Evolutionary conservation across 2,888 invertebrate species (phyloP), one percentile per base, ranked within the genome.

Genomic region (Timema cristinae): DNA sequence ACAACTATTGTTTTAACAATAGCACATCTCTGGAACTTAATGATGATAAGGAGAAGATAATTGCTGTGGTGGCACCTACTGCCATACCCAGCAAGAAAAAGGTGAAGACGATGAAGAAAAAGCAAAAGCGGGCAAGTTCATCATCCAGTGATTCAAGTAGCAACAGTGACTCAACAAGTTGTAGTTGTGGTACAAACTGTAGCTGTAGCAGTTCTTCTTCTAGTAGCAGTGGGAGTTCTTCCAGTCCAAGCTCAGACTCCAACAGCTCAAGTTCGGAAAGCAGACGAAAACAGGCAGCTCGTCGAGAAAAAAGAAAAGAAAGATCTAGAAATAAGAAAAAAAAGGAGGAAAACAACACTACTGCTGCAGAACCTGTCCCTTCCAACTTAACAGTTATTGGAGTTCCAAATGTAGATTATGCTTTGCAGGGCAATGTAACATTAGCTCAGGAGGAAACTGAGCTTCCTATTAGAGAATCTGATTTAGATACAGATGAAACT

Each of bases 101-200:
- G 83, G 74, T 82, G 77, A 85, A 85, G 77, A 81, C 83, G 75
- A 84, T 82, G 71, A 86, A 83, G 79, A 86, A 84, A 82, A 83
- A 73, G 56, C 72, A 73, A 50, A 75, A 75, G 69, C 68, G 71
- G 15, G 73, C 81, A 50, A 82, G 86, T 74, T 89, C 90, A 32
- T 91, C 91, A 1, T 91, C 91, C 0, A 91, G 91, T 78, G 89
- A 89, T 77, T 91, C 91, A 32, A 92, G 91, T 75, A 91, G 91
- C 76, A 91, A 90, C 77, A 91, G 90, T 75, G 89, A 88, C 77
- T 91, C 92, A 1, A 86, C 86, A 1, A 91, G 90, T 79, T 93
- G 93, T 79, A 91, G 92, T 0, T 93, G 94, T 79, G 92, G 92
- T 6, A 90, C 92, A 0, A 93, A 93, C 79, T 94, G 94, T 78